A percentile compares a stretch with the other conserved stretches of the same genome.
Conservation (phyloP, 1,140 invertebrate species). For the Chrysomallon squamiferum region DNA sequence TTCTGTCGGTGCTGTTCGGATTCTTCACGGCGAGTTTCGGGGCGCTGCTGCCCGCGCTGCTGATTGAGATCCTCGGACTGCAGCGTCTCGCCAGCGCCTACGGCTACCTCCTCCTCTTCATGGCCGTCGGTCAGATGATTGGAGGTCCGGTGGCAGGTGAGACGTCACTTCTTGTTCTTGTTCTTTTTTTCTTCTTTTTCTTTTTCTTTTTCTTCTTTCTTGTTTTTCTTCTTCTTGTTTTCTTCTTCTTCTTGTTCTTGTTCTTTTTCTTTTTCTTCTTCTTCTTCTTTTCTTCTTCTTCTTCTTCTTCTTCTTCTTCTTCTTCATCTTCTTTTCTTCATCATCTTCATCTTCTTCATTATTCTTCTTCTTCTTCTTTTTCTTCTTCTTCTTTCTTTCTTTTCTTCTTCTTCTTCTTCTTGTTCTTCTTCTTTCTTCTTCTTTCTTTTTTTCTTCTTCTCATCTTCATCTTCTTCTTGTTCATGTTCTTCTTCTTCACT, state of each 20-base stretch:
- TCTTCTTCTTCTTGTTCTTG: too few relatives aligned
- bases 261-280: neutral
- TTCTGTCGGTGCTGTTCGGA: constrained; percentile 26
- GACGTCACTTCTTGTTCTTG: too few relatives aligned
- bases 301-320: neutral
- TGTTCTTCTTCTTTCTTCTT: neutral
- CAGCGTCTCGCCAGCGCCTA: constrained; percentile 30
- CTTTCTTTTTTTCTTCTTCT: neutral
- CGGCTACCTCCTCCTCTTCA: constrained; percentile 34
- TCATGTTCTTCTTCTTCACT: neutral
- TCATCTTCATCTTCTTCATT: too few relatives aligned
- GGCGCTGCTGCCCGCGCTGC: constrained; percentile 21
- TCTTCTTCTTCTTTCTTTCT: neutral
- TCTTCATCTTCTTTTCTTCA: too few relatives aligned
- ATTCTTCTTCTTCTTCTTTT: too few relatives aligned
- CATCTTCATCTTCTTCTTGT: too few relatives aligned
- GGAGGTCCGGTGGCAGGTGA: constrained; percentile 35
- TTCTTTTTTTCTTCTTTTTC: constrained; percentile 1
- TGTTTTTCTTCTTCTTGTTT: too few relatives aligned
- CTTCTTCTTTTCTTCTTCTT: neutral
- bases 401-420: neutral
- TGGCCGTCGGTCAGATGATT: constrained; percentile 26
- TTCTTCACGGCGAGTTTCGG: constrained; percentile 34
- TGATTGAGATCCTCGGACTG: constrained; percentile 29
- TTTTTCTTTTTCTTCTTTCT: constrained; percentile 1